phyloP scores from a whole-genome alignment of 2,113 vertebrate genomes.

The Dinomys branickii region DNA sequence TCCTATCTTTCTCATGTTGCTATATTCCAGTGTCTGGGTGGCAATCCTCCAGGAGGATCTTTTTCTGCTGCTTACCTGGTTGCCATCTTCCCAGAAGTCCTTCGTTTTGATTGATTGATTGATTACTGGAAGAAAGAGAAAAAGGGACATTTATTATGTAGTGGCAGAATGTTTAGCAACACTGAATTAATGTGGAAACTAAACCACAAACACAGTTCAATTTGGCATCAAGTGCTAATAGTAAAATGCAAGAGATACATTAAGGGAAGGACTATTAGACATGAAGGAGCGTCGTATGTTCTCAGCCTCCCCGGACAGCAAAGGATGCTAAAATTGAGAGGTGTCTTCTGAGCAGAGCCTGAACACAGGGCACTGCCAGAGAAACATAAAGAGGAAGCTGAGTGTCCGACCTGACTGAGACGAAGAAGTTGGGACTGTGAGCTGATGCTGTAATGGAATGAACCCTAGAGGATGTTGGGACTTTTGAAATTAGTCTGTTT shows the following conservation, averaged over 20 bases:
- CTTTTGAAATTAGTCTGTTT: background rate
- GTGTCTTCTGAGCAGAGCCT: background rate
- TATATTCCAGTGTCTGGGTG: too few species aligned
- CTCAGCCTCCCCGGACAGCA: background rate
- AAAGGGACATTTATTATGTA: background rate
- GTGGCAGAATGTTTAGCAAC: background rate
- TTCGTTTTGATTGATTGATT: background rate
- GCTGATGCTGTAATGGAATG: background rate
- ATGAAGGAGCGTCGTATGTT: background rate
- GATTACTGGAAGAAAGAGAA: background rate
- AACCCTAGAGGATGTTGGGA: background rate
- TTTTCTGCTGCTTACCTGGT: too few species aligned
- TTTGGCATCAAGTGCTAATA: background rate
- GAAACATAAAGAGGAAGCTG: background rate
- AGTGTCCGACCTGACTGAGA: background rate
- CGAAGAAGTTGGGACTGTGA: background rate
- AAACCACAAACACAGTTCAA: background rate
- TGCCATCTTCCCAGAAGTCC: too few species aligned
- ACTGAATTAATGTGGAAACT: background rate
- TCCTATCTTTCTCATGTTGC: too few species aligned
- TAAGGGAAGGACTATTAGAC: background rate
- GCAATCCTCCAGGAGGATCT: too few species aligned
- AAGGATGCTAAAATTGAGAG: background rate
- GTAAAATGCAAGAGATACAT: background rate
- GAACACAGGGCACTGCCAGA: background rate